Percentiles rank a stretch among this genome's conserved stretches.
phyloP scores from a whole-genome alignment of 2,797 vertebrate genomes.

The Serranus cabrilla region DNA sequence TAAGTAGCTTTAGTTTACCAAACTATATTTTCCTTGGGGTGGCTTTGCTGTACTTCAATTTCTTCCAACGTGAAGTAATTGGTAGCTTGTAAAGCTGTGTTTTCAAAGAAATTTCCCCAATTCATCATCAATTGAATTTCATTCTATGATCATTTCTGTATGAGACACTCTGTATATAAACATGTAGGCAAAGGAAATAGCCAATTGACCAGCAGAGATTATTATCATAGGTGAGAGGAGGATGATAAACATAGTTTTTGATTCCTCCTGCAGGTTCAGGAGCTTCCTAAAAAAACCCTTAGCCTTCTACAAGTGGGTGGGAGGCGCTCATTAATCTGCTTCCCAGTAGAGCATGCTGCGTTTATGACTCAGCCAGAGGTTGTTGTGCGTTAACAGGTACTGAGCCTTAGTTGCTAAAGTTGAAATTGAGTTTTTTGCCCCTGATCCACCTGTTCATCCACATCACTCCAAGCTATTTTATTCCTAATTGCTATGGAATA shows the following conservation, averaged over 20 bases:
- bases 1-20: too few species aligned
- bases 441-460: background rate
- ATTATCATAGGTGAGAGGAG: background rate
- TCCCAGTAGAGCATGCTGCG: background rate
- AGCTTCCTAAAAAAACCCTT: background rate
- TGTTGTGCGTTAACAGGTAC: background rate
- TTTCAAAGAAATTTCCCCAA: too few species aligned
- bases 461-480: background rate
- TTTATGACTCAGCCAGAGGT: conserved; percentile 8
- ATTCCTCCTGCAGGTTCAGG: background rate
- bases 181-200: too few species aligned
- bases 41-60: too few species aligned
- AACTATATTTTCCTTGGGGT: too few species aligned
- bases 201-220: background rate
- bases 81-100: too few species aligned
- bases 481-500: conserved; percentile 4
- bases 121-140: too few species aligned
- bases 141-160: too few species aligned
- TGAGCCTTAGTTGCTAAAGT: background rate
- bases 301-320: background rate
- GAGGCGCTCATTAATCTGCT: background rate
- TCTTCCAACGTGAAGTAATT: too few species aligned
- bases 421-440: background rate
- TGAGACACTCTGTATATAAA: too few species aligned
- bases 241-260: background rate